Evolutionary conservation across 2,113 vertebrate species (phyloP), one percentile per base, ranked within the genome.

Genomic region (Anguilla japonica): DNA sequence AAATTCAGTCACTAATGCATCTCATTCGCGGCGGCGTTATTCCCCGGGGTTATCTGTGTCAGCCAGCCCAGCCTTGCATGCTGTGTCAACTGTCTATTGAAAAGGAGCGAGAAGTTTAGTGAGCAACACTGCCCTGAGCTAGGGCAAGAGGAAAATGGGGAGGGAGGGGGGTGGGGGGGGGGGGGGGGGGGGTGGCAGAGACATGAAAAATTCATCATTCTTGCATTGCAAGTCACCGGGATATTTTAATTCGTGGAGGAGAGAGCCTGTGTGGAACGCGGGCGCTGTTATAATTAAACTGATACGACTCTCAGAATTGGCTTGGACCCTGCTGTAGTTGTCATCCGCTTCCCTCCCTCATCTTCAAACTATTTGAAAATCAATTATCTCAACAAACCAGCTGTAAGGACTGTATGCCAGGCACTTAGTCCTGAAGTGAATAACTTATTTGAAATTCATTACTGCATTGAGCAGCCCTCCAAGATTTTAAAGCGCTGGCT

Each of bases 291-390:
- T 96, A 96, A 96, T 96, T 96, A 96, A 96, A 96, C 91, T 89
- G 93, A 96, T 95, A 95, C 18, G 87, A 91, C 90, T 84, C 93
- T 96, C 93, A 91, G 91, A 90, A 92, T 92, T 92, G 93, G 92
- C 93, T 94, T 85, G 7, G 90, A 96, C 93, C 91, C 90, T 0
- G 85, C 92, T 86, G 88, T 83, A 91, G 92, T 95, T 95, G 94
- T 93, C 95, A 94, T 93, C 93, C 93, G 93, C 93, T 95, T 94
- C 94, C 93, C 93, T 94, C 91, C 92, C 93, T 91, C 93, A 90
- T 97, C 96, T 97, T 97, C 96, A 95, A 97, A 97, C 96, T 97
- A 96, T 97, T 96, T 95, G 96, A 96, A 97, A 98, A 97, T 98
- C 97, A 97, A 97, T 98, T 98, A 97, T 97, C 97, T 98, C 96